phyloP scores from a whole-genome alignment of 1,140 invertebrate species.

The Aphelenchoides besseyi region DNA sequence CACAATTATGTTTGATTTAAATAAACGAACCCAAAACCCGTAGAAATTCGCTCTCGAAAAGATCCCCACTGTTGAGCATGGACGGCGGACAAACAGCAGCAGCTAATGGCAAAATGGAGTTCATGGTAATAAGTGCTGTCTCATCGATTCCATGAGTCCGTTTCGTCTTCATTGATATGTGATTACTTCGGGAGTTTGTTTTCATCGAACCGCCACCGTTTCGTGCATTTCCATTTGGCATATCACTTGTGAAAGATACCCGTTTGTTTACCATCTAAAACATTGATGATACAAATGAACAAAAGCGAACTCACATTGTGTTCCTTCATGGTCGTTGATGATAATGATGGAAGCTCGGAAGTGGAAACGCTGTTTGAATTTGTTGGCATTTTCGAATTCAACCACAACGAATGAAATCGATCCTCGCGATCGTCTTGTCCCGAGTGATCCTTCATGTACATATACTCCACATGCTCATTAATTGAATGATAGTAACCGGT shows the following conservation, averaged over 20 bases:
- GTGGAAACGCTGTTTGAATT: not conserved
- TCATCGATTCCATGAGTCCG: not conserved
- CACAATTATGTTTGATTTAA: slow-evolving; percentile 71
- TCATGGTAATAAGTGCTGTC: not conserved
- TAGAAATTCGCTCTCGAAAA: slow-evolving; percentile 69
- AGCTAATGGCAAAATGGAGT: not conserved
- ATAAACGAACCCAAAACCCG: slow-evolving; percentile 70
- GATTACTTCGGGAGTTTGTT: not conserved
- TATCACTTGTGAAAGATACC: slow-evolving; percentile 42
- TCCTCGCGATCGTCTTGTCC: slow-evolving; percentile 12
- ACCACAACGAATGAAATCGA: not conserved
- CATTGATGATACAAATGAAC: not conserved
- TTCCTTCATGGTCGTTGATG: slow-evolving; percentile 11
- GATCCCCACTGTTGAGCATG: slow-evolving; percentile 55
- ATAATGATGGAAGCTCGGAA: too few relatives aligned
- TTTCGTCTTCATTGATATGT: slow-evolving; percentile 20
- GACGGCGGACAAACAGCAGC: not conserved
- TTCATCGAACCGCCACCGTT: slow-evolving; percentile 11
- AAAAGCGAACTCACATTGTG: slow-evolving; percentile 7
- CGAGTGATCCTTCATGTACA: slow-evolving; percentile 42
- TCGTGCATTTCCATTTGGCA: slow-evolving; percentile 10
- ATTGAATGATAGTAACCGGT: slow-evolving; percentile 63
- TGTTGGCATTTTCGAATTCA: not conserved
- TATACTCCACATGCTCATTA: slow-evolving; percentile 57
- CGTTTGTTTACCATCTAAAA: slow-evolving; percentile 29